Conservation (phyloP, 2,888 invertebrate species). For the Eurytoma adleriae region DNA sequence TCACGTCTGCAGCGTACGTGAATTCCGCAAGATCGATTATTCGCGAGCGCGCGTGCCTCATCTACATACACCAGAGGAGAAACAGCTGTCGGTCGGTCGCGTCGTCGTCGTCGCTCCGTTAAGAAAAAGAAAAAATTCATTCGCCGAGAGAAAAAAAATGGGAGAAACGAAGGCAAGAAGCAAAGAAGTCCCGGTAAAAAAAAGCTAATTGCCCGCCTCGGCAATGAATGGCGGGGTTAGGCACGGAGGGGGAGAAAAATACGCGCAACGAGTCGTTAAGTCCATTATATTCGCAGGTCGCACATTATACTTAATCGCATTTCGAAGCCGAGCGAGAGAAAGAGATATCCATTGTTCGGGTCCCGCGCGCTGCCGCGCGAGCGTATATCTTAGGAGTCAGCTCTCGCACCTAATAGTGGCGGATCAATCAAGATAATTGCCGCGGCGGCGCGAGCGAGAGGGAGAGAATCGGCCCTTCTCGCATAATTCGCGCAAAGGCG, state of each 20-base stretch:
- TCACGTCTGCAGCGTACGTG: background rate
- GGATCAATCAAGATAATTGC: constrained; percentile 46
- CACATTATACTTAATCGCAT: constrained; percentile 44
- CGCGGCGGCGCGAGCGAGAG: background rate
- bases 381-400: constrained; percentile 1
- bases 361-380: background rate
- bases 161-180: background rate
- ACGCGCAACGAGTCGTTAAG: constrained; percentile 50
- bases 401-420: constrained; percentile 23
- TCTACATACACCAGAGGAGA: constrained; percentile 18
- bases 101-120: no score
- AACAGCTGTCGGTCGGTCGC: constrained; percentile 6
- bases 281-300: constrained; percentile 52
- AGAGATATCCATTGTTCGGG: constrained; percentile 33
- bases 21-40: constrained; percentile 44
- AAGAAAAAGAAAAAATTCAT: no score
- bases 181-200: constrained; percentile 22
- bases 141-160: constrained; percentile 12
- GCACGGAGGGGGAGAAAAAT: constrained; percentile 11
- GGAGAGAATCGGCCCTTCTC: background rate
- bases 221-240: constrained; percentile 32
- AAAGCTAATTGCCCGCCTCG: constrained; percentile 47
- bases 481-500: constrained; percentile 8
- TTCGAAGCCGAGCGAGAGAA: constrained; percentile 26
- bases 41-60: constrained; percentile 5